Evolutionary conservation across 2,113 vertebrate species (phyloP), one percentile per base, ranked within the genome.

Genomic region (Datnioides undecimradiatus): DNA sequence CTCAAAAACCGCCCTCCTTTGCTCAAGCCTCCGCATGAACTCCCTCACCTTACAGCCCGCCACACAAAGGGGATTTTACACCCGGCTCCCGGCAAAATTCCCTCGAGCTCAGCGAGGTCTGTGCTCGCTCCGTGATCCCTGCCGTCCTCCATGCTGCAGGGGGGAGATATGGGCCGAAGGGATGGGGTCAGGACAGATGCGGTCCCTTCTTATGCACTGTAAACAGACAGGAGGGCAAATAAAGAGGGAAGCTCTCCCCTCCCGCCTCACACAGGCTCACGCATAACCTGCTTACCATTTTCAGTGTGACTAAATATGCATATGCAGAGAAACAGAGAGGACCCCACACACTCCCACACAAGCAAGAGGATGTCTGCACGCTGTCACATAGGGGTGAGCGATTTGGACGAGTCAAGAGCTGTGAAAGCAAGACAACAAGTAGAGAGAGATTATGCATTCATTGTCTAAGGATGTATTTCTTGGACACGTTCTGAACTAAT

Each of bases 271-370:
- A 38, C 79, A 49, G 72, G 51, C 87, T 87, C 84, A 80, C 84
- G 82, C 89, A 78, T 82, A 91, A 93, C 89, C 85, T 85, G 85
- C 85, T 89, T 90, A 87, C 51, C 76, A 59, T 88, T 88, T 81
- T 60, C 70, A 83, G 58, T 77, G 88, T 70, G 90, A 91, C 87
- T 86, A 75, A 87, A 87, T 70, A 80, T 82, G 82, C 66, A 80
- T 84, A 77, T 80, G 70, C 69, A 59, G 79, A 73, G 73, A 82
- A 68, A 77, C 69, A 57, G 48, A 71, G 52, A 71, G 33, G 84
- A 81, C 80, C 87, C 55, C 76, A 80, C 84, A 71, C 64, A 79
- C 85, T 64, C 76, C 52, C 14, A 76, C 80, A 67, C 6, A 48
- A 34, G 31, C 51, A 51, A 4, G 17, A 57, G 43, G 29, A 62